Percentiles rank a stretch among this genome's conserved stretches.
Evolutionary conservation across 2,113 vertebrate species (phyloP).

Genomic region (Plecotus auritus): DNA sequence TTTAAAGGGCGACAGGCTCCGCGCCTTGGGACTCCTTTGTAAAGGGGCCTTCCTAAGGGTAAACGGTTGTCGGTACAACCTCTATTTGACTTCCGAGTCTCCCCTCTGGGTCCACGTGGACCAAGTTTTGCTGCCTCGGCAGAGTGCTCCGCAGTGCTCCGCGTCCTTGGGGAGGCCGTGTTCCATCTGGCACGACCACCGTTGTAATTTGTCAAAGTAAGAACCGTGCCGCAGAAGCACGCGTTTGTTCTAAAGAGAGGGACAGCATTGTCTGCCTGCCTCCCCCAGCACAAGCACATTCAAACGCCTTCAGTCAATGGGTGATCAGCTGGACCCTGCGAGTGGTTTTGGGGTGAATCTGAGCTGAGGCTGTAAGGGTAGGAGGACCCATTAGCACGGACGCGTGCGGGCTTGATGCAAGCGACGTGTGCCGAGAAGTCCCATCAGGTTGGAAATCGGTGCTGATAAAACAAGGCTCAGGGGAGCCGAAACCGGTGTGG

Average conservation of each 20-base stretch:
- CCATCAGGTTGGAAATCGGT: neutral
- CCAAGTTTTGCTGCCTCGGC: conserved; percentile 41
- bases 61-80: conserved; percentile 35
- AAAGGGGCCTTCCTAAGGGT: conserved; percentile 44
- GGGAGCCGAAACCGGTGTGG: too few species aligned
- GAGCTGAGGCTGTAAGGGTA: neutral
- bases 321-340: neutral
- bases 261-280: conserved; percentile 26
- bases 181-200: conserved; percentile 70
- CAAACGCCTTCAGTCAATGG: conserved; percentile 26
- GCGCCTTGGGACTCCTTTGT: conserved; percentile 63
- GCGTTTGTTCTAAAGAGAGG: neutral
- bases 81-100: conserved; percentile 64
- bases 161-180: conserved; percentile 64
- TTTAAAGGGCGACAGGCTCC: conserved; percentile 50
- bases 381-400: neutral
- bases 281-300: neutral
- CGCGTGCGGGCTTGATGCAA: neutral
- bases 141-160: conserved; percentile 32
- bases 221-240: conserved; percentile 43
- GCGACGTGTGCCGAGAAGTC: neutral
- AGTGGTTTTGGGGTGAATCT: neutral
- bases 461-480: conserved; percentile 2
- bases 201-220: conserved; percentile 71
- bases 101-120: conserved; percentile 44